Percentiles rank a stretch among this genome's conserved stretches.
Conservation (phyloP, 2,797 vertebrate species). For the Hafferia zeledoni region DNA sequence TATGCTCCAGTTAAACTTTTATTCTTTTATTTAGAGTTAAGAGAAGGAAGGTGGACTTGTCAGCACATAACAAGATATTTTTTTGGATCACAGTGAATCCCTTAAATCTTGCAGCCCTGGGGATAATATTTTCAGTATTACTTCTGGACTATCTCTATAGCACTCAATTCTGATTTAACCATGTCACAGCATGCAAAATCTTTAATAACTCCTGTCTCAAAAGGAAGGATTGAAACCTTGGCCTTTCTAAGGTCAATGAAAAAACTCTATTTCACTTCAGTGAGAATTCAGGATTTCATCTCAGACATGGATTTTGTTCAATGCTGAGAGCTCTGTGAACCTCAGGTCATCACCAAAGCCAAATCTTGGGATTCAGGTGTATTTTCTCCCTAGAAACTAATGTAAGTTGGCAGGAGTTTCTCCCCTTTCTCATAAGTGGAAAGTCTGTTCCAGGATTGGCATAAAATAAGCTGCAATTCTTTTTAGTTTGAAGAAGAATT, state of each 20-base stretch:
- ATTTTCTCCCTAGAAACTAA: background rate
- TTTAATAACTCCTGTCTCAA: background rate
- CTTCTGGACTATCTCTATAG: background rate
- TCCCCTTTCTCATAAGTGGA: background rate
- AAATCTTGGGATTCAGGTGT: background rate
- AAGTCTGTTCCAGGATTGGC: background rate
- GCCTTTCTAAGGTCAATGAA: background rate
- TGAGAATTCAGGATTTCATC: slow-evolving; percentile 9
- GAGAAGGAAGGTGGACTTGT: background rate
- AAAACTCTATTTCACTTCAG: slow-evolving; percentile 24
- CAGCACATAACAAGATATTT: background rate
- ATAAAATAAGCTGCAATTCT: slow-evolving; percentile 4
- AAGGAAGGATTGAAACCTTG: background rate
- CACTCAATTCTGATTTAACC: background rate
- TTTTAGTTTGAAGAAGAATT: background rate
- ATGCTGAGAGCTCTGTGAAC: background rate
- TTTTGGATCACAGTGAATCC: background rate
- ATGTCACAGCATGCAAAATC: background rate
- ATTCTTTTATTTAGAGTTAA: slow-evolving; percentile 1
- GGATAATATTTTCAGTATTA: background rate
- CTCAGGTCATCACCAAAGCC: slow-evolving; percentile 5
- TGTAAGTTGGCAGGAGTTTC: background rate
- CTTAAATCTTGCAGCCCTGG: background rate
- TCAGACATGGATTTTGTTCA: background rate
- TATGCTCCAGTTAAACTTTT: background rate